A percentile compares a stretch with the other conserved stretches of the same genome.
These are phyloP conservation scores for Dendrophyllia cribrosa DNA, from an alignment of 64 coral and sea anemone species.

Conservation along the genomic window DNA sequence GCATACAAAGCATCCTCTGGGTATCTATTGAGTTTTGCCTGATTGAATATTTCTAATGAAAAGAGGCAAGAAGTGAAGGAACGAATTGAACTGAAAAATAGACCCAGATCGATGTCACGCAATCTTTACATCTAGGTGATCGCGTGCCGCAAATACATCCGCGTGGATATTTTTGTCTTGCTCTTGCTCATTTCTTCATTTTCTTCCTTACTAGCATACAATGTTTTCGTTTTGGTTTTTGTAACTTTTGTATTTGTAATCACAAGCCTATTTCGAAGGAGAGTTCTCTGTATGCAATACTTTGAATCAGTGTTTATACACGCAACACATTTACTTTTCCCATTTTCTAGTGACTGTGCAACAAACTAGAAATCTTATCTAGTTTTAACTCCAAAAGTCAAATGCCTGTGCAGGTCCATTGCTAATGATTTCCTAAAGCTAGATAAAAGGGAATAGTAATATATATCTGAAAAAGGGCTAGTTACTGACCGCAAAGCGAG, in stretches of 20 bases:
- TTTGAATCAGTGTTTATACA: too few species aligned
- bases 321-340: too few species aligned
- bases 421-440: slow-evolving; percentile 41
- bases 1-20: too few species aligned
- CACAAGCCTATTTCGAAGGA: too few species aligned
- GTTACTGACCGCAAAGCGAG: slow-evolving; percentile 19
- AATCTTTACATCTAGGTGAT: slow-evolving; percentile 37
- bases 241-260: too few species aligned
- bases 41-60: slow-evolving; percentile 27
- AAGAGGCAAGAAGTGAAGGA: slow-evolving; percentile 38
- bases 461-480: slow-evolving; percentile 18
- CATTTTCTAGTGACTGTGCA: too few species aligned
- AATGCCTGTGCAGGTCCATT: slow-evolving; percentile 15
- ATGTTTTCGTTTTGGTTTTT: too few species aligned
- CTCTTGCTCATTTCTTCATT: too few species aligned
- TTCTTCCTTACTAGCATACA: too few species aligned
- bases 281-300: too few species aligned
- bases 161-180: not conserved
- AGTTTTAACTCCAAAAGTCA: slow-evolving; percentile 19
- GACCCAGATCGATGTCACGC: slow-evolving; percentile 37
- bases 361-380: too few species aligned
- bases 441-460: slow-evolving; percentile 38
- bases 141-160: slow-evolving; percentile 39
- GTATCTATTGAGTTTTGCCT: slow-evolving; percentile 12
- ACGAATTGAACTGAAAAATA: slow-evolving; percentile 31